Conservation (phyloP, 1,140 invertebrate species). For the Drosophila murphyi region DNA sequence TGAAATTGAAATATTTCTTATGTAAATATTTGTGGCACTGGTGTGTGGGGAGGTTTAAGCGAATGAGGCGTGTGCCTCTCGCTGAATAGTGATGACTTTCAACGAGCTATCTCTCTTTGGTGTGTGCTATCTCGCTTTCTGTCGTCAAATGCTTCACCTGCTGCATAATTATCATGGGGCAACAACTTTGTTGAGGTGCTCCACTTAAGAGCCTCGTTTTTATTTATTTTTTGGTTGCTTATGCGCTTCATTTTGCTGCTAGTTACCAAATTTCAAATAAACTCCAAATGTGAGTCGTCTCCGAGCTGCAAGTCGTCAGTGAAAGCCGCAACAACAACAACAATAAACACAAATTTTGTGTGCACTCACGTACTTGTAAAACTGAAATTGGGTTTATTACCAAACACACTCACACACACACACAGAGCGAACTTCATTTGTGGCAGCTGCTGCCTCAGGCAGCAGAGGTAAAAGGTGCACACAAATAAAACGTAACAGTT, state of each 20-base stretch:
- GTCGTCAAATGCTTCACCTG: conserved; percentile 26
- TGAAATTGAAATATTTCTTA: conserved; percentile 52
- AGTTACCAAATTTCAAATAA: conserved; percentile 75
- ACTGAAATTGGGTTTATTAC: conserved; percentile 74
- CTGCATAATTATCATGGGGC: conserved; percentile 44
- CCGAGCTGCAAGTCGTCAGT: conserved; percentile 14
- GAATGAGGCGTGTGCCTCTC: conserved; percentile 22
- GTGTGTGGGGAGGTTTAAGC: not conserved
- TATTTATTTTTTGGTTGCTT: conserved; percentile 12
- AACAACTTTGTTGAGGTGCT: conserved; percentile 51
- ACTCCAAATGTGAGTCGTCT: conserved; percentile 37
- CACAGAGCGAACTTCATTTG: conserved; percentile 6
- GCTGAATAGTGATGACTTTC: conserved; percentile 29
- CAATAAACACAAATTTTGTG: conserved; percentile 64
- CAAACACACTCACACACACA: conserved; percentile 27
- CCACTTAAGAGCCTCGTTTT: conserved; percentile 42
- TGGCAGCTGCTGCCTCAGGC: conserved; percentile 55
- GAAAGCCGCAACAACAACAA: conserved; percentile 53
- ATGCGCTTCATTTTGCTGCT: conserved; percentile 44
- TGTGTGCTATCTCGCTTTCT: not conserved
- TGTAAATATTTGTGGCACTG: conserved; percentile 44
- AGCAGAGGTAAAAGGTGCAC: conserved; percentile 46
- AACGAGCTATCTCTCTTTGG: not conserved
- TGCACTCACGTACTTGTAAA: conserved; percentile 26
- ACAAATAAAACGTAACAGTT: conserved; percentile 9